phyloP scores from a whole-genome alignment of 2,888 invertebrate species.

The Brenthis hecate region DNA sequence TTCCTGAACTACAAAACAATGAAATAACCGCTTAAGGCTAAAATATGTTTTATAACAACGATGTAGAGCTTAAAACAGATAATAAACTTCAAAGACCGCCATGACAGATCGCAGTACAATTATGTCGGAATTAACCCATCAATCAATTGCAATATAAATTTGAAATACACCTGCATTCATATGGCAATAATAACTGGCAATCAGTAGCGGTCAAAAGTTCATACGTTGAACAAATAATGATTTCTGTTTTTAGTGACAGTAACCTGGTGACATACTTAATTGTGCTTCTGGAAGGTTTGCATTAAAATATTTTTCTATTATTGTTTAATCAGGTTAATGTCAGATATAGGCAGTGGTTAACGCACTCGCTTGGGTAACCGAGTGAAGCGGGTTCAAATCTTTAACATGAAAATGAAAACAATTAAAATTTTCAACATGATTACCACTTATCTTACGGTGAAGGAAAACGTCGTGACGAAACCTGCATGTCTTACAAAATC shows the following conservation, averaged over 20 bases:
- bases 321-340: no score
- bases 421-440: no score
- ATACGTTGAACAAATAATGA: constrained; percentile 40
- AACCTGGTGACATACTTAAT: no score
- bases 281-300: neutral
- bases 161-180: constrained; percentile 60
- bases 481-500: no score
- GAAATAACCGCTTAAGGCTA: constrained; percentile 20
- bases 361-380: no score
- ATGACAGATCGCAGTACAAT: constrained; percentile 57
- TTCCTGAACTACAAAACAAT: constrained; percentile 30
- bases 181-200: constrained; percentile 56
- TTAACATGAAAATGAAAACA: no score
- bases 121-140: constrained; percentile 72
- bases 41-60: constrained; percentile 26
- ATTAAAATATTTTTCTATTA: neutral
- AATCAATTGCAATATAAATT: constrained; percentile 66
- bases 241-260: neutral
- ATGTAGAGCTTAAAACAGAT: constrained; percentile 7
- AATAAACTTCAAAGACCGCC: constrained; percentile 24
- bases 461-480: no score
- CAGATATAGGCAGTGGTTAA: no score
- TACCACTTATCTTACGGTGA: no score
- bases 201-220: constrained; percentile 63
- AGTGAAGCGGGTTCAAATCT: no score